Percentiles rank a stretch among this genome's conserved stretches.
These are phyloP conservation scores for Leptopilina syphax DNA, from an alignment of 2,888 invertebrate genomes.

Conservation along the genomic window DNA sequence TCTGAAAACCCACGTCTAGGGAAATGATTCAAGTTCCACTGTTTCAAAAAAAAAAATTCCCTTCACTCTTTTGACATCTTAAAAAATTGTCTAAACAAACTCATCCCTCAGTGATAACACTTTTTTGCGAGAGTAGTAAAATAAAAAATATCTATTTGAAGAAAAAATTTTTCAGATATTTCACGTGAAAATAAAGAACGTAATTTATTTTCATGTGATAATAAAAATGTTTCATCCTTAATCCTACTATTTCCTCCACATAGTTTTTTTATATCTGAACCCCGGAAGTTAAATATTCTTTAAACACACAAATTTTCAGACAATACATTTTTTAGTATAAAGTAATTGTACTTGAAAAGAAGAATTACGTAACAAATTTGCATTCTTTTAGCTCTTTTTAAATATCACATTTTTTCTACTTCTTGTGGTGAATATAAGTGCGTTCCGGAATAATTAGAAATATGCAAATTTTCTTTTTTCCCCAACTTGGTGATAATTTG, in stretches of 20 bases:
- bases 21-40: slow-evolving; percentile 26
- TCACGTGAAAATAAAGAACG: background rate
- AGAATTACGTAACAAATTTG: background rate
- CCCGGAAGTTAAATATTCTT: background rate
- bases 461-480: background rate
- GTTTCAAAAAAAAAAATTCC: background rate
- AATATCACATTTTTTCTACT: slow-evolving; percentile 7
- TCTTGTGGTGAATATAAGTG: background rate
- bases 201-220: background rate
- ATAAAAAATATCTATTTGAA: background rate
- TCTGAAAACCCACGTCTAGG: slow-evolving; percentile 2
- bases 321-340: background rate
- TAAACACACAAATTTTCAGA: background rate
- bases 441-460: slow-evolving; percentile 7
- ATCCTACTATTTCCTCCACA: background rate
- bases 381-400: background rate
- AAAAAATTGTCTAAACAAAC: background rate
- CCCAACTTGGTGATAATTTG: background rate
- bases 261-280: background rate
- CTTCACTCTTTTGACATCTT: background rate
- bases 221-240: slow-evolving; percentile 5
- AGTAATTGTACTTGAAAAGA: background rate
- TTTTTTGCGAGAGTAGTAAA: background rate
- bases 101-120: too few species aligned
- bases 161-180: background rate